Conservation (phyloP, 2,888 invertebrate genomes). For the Atrina japonica region DNA sequence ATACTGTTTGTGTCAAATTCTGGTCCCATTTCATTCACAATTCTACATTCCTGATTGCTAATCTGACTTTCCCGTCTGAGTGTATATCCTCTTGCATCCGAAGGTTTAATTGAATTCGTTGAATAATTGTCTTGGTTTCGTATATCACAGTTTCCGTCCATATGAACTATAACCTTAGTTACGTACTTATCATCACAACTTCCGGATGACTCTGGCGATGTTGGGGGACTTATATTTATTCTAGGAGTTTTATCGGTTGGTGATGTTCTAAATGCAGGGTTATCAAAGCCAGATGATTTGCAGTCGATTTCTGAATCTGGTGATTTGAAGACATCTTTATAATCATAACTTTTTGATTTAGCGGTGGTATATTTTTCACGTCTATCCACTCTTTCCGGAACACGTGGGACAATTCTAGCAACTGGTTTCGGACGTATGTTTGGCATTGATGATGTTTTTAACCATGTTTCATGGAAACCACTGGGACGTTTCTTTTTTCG, state of each 20-base stretch:
- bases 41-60: neutral
- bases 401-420: conserved; percentile 11
- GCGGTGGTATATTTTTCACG: neutral
- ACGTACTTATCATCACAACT: conserved; percentile 32
- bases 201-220: conserved; percentile 39
- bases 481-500: conserved; percentile 43
- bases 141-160: conserved; percentile 26
- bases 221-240: conserved; percentile 35
- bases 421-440: conserved; percentile 60
- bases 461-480: conserved; percentile 57
- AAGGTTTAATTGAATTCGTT: neutral
- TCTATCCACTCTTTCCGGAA: conserved; percentile 9
- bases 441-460: conserved; percentile 67
- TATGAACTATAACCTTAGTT: conserved; percentile 54
- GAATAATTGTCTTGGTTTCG: neutral
- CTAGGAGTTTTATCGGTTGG: conserved; percentile 43
- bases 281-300: conserved; percentile 55
- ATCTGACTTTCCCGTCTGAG: neutral
- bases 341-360: conserved; percentile 40
- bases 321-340: conserved; percentile 9
- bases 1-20: neutral
- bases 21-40: neutral
- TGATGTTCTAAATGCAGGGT: conserved; percentile 58
- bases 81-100: conserved; percentile 16
- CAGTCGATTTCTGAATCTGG: neutral